Percentiles rank a stretch among this genome's conserved stretches.
These are phyloP conservation scores for Megalops atlanticus DNA, from an alignment of 2,113 vertebrate genomes.

Conservation along the genomic window DNA sequence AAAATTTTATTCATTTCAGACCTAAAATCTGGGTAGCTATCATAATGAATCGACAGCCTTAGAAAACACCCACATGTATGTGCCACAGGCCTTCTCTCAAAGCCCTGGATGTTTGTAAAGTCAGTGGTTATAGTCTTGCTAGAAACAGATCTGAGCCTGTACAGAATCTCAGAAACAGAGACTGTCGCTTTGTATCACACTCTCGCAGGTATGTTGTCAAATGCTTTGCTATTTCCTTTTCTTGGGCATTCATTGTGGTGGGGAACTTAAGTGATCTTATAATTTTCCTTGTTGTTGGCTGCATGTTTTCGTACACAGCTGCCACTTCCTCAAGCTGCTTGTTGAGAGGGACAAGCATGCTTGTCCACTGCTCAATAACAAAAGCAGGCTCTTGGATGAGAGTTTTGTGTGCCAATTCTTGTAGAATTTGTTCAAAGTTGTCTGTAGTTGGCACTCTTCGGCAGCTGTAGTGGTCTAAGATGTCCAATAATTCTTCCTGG, in stretches of 20 bases:
- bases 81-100: conserved; percentile 27
- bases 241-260: too few relatives aligned
- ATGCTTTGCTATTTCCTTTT: too few relatives aligned
- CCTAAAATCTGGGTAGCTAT: conserved; percentile 18
- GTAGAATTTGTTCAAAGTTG: conserved; percentile 17
- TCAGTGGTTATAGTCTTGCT: conserved; percentile 26
- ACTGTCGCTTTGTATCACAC: too few relatives aligned
- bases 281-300: conserved; percentile 21
- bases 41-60: conserved; percentile 24
- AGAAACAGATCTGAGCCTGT: conserved; percentile 31
- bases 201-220: too few relatives aligned
- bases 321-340: conserved; percentile 9
- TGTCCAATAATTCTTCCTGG: conserved; percentile 28
- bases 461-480: conserved; percentile 25
- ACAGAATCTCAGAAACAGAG: too few relatives aligned
- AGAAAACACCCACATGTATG: conserved; percentile 24
- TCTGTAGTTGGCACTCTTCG: conserved; percentile 26
- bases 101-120: conserved; percentile 26
- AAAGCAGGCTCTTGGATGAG: conserved; percentile 36
- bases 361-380: conserved; percentile 31
- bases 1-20: conserved; percentile 17
- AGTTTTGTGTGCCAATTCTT: too few relatives aligned
- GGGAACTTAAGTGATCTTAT: conserved; percentile 19
- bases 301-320: conserved; percentile 18
- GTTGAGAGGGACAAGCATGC: conserved; percentile 14